Evolutionary conservation across 2,888 invertebrate species (phyloP).

Genomic region (Druceiella hillmani): DNA sequence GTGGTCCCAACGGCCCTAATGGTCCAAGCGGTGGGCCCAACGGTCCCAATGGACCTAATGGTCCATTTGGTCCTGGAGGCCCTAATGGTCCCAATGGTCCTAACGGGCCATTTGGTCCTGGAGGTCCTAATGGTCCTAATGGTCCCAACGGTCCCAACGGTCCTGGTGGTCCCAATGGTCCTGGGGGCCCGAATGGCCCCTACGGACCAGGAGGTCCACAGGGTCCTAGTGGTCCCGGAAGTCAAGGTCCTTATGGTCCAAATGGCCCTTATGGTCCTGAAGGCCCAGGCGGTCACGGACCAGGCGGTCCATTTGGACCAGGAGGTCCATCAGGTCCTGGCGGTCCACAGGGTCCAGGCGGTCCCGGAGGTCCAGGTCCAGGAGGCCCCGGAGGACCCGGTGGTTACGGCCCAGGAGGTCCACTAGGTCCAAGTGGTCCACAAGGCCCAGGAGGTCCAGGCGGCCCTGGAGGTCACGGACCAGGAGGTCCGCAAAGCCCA

Average conservation of each 20-base stretch:
- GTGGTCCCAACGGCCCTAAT: slow-evolving; percentile 24
- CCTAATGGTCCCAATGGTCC: slow-evolving; percentile 22
- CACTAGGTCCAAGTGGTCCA: slow-evolving; percentile 33
- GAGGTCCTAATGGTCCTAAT: slow-evolving; percentile 20
- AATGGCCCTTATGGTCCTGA: too few species aligned
- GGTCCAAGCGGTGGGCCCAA: slow-evolving; percentile 21
- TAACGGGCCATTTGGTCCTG: slow-evolving; percentile 22
- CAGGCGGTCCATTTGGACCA: slow-evolving; percentile 19
- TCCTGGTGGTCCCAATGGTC: background rate
- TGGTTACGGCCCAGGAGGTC: slow-evolving; percentile 30
- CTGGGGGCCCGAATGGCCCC: slow-evolving; percentile 12
- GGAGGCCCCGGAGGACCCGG: slow-evolving; percentile 28
- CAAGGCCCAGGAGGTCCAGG: slow-evolving; percentile 32
- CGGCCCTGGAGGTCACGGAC: slow-evolving; percentile 33
- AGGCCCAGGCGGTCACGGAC: slow-evolving; percentile 22
- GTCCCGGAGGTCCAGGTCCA: slow-evolving; percentile 27
- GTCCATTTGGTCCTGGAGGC: slow-evolving; percentile 21
- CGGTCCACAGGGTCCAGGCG: slow-evolving; percentile 30
- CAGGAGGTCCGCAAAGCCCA: slow-evolving; percentile 28
- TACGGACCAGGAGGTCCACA: slow-evolving; percentile 16
- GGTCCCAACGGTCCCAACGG: slow-evolving; percentile 9
- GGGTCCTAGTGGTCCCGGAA: slow-evolving; percentile 29
- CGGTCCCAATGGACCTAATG: slow-evolving; percentile 19
- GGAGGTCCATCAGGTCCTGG: slow-evolving; percentile 20
- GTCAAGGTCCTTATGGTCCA: slow-evolving; percentile 22